These are phyloP conservation scores for Percina caprodes DNA, from an alignment of 2,113 vertebrate genomes.

Conservation along the genomic window DNA sequence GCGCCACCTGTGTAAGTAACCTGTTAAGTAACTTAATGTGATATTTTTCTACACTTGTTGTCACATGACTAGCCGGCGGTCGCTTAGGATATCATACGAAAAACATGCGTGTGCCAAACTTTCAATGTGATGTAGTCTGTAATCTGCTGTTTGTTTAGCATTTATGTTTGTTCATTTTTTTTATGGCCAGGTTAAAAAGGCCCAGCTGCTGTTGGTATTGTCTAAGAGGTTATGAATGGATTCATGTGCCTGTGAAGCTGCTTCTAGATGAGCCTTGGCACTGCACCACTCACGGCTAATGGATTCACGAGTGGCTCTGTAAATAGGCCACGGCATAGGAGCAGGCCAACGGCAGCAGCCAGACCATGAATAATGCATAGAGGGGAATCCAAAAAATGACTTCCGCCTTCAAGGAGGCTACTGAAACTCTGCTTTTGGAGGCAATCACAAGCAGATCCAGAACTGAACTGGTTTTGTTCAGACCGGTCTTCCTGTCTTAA, in stretches of 20 bases:
- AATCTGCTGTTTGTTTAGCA: background rate
- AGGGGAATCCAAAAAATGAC: constrained; percentile 60
- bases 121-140: too few relatives aligned
- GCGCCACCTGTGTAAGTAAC: too few relatives aligned
- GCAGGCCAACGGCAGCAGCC: constrained; percentile 54
- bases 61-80: too few relatives aligned
- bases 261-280: constrained; percentile 52
- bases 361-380: constrained; percentile 69
- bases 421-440: constrained; percentile 28
- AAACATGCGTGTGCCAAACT: too few relatives aligned
- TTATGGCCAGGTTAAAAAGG: constrained; percentile 21
- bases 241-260: constrained; percentile 51
- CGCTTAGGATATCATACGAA: too few relatives aligned
- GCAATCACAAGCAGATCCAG: constrained; percentile 1
- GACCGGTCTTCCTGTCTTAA: background rate
- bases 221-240: constrained; percentile 48
- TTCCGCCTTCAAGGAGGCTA: constrained; percentile 44
- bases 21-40: too few relatives aligned
- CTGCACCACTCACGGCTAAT: constrained; percentile 58
- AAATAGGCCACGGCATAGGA: constrained; percentile 71
- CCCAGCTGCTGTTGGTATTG: constrained; percentile 45
- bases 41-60: too few relatives aligned
- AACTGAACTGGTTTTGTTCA: constrained; percentile 1
- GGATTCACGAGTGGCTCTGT: constrained; percentile 65
- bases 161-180: background rate